Percentiles rank a stretch among this genome's conserved stretches.
phyloP scores from a whole-genome alignment of 2,797 vertebrate species.

The Acipenser oxyrinchus region DNA sequence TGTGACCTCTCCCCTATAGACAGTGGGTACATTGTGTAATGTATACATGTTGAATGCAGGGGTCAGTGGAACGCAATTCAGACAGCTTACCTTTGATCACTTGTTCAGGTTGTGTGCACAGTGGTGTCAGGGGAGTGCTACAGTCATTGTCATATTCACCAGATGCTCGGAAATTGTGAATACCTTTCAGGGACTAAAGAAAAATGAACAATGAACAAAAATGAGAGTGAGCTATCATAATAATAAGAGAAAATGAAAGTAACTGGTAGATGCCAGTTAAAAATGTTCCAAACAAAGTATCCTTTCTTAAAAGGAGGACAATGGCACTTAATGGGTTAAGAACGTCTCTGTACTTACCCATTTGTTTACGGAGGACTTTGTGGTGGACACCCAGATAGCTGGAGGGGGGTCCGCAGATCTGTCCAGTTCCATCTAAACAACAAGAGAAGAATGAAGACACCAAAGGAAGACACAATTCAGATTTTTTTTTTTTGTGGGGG shows the following conservation, averaged over 20 bases:
- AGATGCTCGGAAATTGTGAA: constrained; percentile 93
- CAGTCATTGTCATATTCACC: constrained; percentile 98
- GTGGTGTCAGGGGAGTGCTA: constrained; percentile 79
- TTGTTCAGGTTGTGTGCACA: constrained; percentile 93
- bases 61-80: too few species aligned
- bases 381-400: constrained; percentile 95
- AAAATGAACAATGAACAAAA: constrained; percentile 8
- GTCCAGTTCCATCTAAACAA: constrained; percentile 92
- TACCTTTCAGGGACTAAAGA: constrained; percentile 88
- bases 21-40: too few species aligned
- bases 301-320: too few species aligned
- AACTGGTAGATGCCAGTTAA: constrained; percentile 22
- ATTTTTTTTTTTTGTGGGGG: too few species aligned
- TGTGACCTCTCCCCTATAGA: too few species aligned
- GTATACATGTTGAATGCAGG: too few species aligned
- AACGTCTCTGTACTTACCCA: constrained; percentile 72
- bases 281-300: not conserved
- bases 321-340: too few species aligned
- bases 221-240: not conserved
- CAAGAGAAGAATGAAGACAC: constrained; percentile 19
- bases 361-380: constrained; percentile 97
- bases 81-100: constrained; percentile 83
- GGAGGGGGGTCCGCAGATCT: constrained; percentile 91
- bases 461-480: not conserved
- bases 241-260: not conserved